Percentiles rank a stretch among this genome's conserved stretches.
Conservation (phyloP, 2,797 vertebrate genomes). For the Darevskia nairensis region DNA sequence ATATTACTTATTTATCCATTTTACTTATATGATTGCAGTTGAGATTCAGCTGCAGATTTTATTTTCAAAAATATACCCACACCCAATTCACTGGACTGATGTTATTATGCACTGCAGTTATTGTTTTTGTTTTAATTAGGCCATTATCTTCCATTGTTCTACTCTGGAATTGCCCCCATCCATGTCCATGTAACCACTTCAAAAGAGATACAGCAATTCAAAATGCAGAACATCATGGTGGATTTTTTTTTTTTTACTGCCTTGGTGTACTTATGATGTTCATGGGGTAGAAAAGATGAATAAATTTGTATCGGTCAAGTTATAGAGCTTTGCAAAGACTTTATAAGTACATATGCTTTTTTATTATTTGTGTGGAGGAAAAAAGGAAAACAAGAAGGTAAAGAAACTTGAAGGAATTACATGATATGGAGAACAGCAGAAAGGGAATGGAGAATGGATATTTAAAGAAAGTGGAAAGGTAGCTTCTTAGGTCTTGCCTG, state of each 20-base stretch:
- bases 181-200: background rate
- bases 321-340: background rate
- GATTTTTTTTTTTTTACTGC: background rate
- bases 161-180: background rate
- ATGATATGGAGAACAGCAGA: background rate
- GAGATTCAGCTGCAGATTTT: constrained; percentile 13
- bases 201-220: background rate
- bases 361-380: background rate
- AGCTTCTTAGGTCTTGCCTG: background rate
- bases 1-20: constrained; percentile 5
- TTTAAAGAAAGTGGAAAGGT: background rate
- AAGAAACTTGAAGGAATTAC: background rate
- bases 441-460: background rate
- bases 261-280: background rate
- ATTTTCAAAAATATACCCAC: background rate
- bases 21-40: background rate
- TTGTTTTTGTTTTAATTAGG: background rate
- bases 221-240: background rate
- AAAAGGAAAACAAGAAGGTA: background rate
- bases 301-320: background rate
- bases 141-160: background rate
- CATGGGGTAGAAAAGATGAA: background rate
- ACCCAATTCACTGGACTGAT: background rate
- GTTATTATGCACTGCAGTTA: background rate
- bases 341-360: background rate